A percentile compares a stretch with the other conserved stretches of the same genome.
Conservation (phyloP, 1,140 invertebrate species). For the Limonius californicus region DNA sequence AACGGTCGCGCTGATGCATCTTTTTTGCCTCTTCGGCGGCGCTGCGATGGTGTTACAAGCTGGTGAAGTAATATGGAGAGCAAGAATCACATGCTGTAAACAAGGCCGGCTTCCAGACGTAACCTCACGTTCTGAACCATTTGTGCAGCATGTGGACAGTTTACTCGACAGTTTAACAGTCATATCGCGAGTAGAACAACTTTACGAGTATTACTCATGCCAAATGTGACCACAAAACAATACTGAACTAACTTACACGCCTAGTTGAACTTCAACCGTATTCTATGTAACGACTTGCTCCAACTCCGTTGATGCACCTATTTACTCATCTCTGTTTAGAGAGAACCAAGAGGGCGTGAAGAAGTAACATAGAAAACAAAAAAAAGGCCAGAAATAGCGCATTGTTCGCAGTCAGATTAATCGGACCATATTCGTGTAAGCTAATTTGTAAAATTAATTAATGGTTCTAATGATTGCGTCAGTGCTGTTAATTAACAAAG, state of each 20-base stretch:
- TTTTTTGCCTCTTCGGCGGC: too few relatives aligned
- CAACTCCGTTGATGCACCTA: background rate
- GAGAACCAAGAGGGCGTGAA: too few relatives aligned
- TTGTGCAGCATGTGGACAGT: conserved; percentile 11
- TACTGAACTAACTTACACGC: conserved; percentile 1
- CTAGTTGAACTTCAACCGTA: background rate
- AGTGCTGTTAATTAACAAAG: too few relatives aligned
- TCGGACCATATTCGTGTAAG: background rate
- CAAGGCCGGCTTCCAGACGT: background rate
- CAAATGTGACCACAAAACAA: background rate
- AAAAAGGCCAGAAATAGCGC: too few relatives aligned
- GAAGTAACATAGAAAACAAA: too few relatives aligned
- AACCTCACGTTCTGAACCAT: background rate
- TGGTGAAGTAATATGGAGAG: too few relatives aligned
- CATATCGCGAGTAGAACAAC: background rate
- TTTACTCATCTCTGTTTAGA: background rate
- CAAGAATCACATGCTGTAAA: too few relatives aligned
- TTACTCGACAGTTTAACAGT: conserved; percentile 13
- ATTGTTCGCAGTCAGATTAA: background rate
- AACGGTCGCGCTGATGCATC: too few relatives aligned
- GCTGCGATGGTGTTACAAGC: too few relatives aligned
- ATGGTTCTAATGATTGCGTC: too few relatives aligned
- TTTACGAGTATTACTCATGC: conserved; percentile 1
- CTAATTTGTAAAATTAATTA: background rate
- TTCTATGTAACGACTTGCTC: background rate